Evolutionary conservation across 2,888 invertebrate genomes (phyloP), one percentile per base, ranked within the genome.

Genomic region (Acronicta psi): DNA sequence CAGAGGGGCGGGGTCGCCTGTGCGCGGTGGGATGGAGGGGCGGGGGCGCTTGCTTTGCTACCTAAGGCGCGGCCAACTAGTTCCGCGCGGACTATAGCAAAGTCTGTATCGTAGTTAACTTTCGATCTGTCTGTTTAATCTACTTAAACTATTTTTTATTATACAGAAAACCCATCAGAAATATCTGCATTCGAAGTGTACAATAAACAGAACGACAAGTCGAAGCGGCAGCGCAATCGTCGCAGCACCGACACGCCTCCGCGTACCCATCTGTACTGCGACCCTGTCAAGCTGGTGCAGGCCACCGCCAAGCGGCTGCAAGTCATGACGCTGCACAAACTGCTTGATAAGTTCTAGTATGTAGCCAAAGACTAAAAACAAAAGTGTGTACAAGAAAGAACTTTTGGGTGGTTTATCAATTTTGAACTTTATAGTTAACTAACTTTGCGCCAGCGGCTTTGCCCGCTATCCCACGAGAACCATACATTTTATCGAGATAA

Each of bases 241-340:
- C 87, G 89, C 41, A 82, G 57, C 45, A 67, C 69, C 0, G 86
- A 83, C 0, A 80, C 86, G 0, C 82, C 84, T 3, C 80, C 84
- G 25, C 78, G 83, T 16, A 56, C 57, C 4, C 83, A 84, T 49
- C 1, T 73, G n/a, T 85, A 89, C 77, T 91, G 90, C 64, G 95
- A 95, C 83, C 95, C 95, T 2, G 89, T 96, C 41, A 89, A 95
- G 71, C 81, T 95, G 61, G 90, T 96, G 62, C 95, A 95, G 68
- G 95, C 95, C 34, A 81, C 94, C 1, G 95, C 95, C 1, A 95
- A 95, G 76, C 83, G 94, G 47, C 89, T 95, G 47, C 95, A 95
- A 38, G 91, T 95, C 37, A 86, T 86, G 78, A 73, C 87, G 0
- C 81, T 96, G 29, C 94, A 94, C 62, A 95, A 95, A 62, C 82